Percentiles rank a stretch among this genome's conserved stretches.
Evolutionary conservation across 1,140 invertebrate species (phyloP).

Genomic region (Lucilia sericata): DNA sequence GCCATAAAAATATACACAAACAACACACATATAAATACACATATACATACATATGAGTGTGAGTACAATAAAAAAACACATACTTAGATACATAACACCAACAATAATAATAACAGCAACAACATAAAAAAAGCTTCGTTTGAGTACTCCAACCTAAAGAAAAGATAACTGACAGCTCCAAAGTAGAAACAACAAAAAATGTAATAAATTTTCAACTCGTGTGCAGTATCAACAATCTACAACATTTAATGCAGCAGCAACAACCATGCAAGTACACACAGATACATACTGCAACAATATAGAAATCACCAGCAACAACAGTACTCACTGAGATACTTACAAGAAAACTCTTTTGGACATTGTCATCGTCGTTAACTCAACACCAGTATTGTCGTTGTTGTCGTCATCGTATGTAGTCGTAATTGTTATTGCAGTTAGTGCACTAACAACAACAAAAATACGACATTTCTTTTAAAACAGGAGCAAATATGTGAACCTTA

Average conservation of each 20-base stretch:
- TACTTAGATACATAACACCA: background rate
- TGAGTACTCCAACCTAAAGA: slow-evolving; percentile 13
- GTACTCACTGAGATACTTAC: background rate
- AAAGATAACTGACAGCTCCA: slow-evolving; percentile 14
- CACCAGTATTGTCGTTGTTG: background rate
- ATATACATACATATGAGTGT: background rate
- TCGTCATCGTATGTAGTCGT: too few species aligned
- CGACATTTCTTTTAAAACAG: too few species aligned
- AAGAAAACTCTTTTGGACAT: background rate
- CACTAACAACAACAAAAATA: too few species aligned
- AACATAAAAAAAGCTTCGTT: background rate
- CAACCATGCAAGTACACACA: slow-evolving; percentile 25
- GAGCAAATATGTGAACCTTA: too few species aligned
- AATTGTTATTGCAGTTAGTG: too few species aligned
- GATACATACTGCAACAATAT: background rate
- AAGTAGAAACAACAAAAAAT: slow-evolving; percentile 38
- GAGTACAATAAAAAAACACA: background rate
- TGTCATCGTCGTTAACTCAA: background rate
- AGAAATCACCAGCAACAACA: too few species aligned
- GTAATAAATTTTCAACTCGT: slow-evolving; percentile 46
- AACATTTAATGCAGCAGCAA: background rate
- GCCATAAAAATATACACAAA: background rate
- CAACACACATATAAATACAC: background rate
- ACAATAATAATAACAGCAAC: slow-evolving; percentile 19
- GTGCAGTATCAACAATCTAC: slow-evolving; percentile 40